phyloP scores from a whole-genome alignment of 2,113 vertebrate species.

The Mirza zaza region DNA sequence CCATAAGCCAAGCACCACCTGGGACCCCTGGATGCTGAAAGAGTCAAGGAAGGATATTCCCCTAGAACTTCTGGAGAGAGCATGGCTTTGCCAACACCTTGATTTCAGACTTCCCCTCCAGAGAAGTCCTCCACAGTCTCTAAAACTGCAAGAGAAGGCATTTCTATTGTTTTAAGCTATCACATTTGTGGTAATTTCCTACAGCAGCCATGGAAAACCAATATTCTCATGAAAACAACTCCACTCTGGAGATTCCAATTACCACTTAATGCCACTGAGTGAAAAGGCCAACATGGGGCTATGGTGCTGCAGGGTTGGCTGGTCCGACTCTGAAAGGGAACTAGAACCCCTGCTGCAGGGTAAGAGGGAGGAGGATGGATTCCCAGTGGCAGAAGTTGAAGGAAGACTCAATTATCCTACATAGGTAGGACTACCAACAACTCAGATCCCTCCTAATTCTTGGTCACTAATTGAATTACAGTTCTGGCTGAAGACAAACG shows the following conservation, averaged over 20 bases:
- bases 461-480: background rate
- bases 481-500: background rate
- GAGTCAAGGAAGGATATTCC: background rate
- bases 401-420: background rate
- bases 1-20: background rate
- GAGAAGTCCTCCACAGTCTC: background rate
- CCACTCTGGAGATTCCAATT: background rate
- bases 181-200: background rate
- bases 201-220: background rate
- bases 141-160: background rate
- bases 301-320: background rate
- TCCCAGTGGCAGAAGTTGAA: background rate
- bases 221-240: background rate
- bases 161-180: background rate
- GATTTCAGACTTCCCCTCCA: background rate
- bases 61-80: background rate
- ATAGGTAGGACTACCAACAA: background rate
- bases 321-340: background rate
- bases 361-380: background rate
- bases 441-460: background rate
- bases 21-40: background rate
- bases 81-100: background rate
- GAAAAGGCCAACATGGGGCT: background rate
- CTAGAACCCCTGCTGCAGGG: background rate
- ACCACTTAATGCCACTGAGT: background rate